Base-by-base conservation (phyloP, 2,113 vertebrate species). In the Pedionomus torquatus region DNA sequence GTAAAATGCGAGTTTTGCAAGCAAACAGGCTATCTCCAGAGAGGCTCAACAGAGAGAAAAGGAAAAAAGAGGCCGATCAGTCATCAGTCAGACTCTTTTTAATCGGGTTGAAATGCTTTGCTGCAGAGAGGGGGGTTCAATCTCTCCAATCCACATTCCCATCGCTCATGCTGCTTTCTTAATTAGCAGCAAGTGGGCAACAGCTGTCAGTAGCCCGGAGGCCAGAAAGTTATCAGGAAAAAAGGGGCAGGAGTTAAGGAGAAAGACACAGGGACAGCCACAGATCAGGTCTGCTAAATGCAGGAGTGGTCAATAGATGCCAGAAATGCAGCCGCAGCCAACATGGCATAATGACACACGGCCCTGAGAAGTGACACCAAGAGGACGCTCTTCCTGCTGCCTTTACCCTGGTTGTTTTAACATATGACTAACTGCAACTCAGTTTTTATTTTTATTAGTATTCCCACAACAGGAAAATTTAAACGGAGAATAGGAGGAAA, bases 401-500 rank as follows among this genome's bases (percentile, higher is more conserved):
- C 66, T 72, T 72, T 30, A 80, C 51, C 44, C 71, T 77, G 63
- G 66, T 24, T 39, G 49, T 41, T 92, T 83, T 60, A 82, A 90
- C 49, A 74, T 61, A 83, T 20, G 66, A 91, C 89, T 93, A 94
- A 95, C 7, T 43, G 65, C 43, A 71, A 79, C 26, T 83, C 4
- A 10, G 10, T 14, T 28, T 31, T 30, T 28, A 69, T 63, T 74
- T 83, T 87, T 51, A 54, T 57, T 12, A n/a, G 49, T 43, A 81
- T 92, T 95, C 79, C 49, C 4, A 5, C 79, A 95, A 96, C 84
- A 80, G 84, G 90, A 83, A 96, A 77, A 91, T 79, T 95, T 80
- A 37, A 93, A 65, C 49, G 23, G 71, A 96, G 91, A 97, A 96
- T 83, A 93, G 84, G 72, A 93, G 96, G 95, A 97, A 97, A 95